Base-by-base conservation (phyloP, 37 sponge, comb jelly and placozoan species). In the Chondrilla cf. caribensis region DNA sequence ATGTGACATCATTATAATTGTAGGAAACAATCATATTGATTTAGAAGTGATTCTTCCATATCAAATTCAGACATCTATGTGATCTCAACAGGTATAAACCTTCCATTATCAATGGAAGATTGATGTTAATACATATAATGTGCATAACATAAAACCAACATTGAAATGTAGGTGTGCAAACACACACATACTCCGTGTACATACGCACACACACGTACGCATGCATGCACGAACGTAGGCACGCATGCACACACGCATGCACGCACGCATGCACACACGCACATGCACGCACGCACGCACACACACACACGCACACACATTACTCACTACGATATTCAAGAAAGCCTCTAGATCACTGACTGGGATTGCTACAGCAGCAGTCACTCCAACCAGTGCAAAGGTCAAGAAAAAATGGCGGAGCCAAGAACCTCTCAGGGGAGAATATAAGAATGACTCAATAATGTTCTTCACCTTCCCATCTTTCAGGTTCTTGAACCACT, bases 321-420 rank as follows among this genome's bases (percentile, higher is more conserved):
- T 0, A 21, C 84, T 86, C 59, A 90, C 91, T 41, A 54, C 83
- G 81, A 90, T 84, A 21, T 77, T 84, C 41, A 90, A 78, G 22
- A 90, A 87, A 0, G 77, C 60, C 3, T 67, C 87, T 11, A 90
- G 85, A 60, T 90, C 77, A 41, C 80, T 64, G 55, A 81, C 82
- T 0, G 91, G 68, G 1, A 80, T 7, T 0, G 81, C 91, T 2
- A 90, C 39, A 1, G 58, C 84, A 21, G 86, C 83, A 24, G 84
- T 71, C 25, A 35, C 9, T 26, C 44, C 26, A 21, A 84, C 84
- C 51, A 90, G 73, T 18, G 47, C 3, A 39, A 85, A 58, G 18
- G 91, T 90, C 35, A 86, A 64, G 77, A 86, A 38, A 21, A 86
- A 54, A 70, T 90, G 91, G 2, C 85, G 67, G 0, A 78, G 36